These are phyloP conservation scores for Procambarus virginalis DNA, from an alignment of 1,140 invertebrate genomes.

Conservation along the genomic window DNA sequence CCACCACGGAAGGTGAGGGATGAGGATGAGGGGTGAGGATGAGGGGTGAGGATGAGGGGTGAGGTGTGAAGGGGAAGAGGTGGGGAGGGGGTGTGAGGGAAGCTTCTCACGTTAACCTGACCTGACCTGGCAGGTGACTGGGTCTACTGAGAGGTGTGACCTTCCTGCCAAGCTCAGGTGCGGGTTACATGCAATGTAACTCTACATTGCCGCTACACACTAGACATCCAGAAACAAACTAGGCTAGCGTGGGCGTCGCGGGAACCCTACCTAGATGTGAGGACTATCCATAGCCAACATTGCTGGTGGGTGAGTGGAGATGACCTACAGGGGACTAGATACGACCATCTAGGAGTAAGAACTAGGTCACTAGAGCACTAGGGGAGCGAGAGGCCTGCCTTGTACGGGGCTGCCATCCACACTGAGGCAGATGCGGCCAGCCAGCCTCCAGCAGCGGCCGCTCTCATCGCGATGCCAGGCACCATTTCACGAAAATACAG, in stretches of 20 bases:
- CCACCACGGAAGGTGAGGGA: too few species aligned
- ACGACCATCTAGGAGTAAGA: slow-evolving; percentile 29
- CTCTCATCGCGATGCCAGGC: slow-evolving; percentile 15
- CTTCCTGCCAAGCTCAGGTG: background rate
- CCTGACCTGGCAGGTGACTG: background rate
- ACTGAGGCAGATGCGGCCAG: slow-evolving; percentile 16
- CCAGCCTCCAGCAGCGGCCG: background rate
- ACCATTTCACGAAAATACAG: slow-evolving; percentile 19
- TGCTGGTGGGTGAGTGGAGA: slow-evolving; percentile 28
- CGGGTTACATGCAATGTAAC: background rate
- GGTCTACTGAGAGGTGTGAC: background rate
- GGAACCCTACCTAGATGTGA: slow-evolving; percentile 32
- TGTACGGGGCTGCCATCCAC: slow-evolving; percentile 28
- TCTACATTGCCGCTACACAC: slow-evolving; percentile 16
- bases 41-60: too few species aligned
- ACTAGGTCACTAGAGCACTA: slow-evolving; percentile 31
- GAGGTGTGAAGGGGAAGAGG: too few species aligned
- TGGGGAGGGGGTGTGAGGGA: background rate
- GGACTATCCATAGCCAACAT: slow-evolving; percentile 35
- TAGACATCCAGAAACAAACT: slow-evolving; percentile 16
- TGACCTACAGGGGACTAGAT: slow-evolving; percentile 30
- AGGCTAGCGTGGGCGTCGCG: slow-evolving; percentile 23
- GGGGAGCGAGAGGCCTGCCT: slow-evolving; percentile 22
- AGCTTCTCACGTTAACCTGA: background rate
- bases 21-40: background rate